phyloP scores from a whole-genome alignment of 2,797 vertebrate species.

The Cuniculus paca region DNA sequence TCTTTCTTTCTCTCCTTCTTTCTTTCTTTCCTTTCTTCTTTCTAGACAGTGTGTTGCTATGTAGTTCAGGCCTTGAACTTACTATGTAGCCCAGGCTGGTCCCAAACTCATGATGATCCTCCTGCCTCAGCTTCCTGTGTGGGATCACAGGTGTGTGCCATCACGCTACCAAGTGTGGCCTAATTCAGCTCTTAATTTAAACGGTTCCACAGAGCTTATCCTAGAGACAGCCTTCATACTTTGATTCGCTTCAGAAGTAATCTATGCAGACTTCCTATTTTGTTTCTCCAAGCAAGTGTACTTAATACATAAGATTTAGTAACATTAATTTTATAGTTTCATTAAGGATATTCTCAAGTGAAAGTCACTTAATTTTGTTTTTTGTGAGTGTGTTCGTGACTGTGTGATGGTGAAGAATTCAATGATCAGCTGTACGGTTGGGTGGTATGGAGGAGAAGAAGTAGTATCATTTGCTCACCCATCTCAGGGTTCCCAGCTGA shows the following conservation, averaged over 20 bases:
- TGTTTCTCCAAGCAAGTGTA: background rate
- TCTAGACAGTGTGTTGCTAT: background rate
- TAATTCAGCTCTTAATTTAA: background rate
- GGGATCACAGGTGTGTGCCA: background rate
- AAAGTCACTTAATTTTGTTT: background rate
- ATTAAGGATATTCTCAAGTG: background rate
- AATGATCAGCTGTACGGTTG: accelerated
- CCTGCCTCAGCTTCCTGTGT: background rate
- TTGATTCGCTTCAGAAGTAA: background rate
- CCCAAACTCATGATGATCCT: background rate
- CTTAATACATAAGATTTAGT: constrained; percentile 7
- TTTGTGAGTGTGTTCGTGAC: background rate
- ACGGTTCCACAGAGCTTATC: background rate
- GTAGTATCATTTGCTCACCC: too few relatives aligned
- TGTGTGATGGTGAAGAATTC: background rate
- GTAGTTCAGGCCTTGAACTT: background rate
- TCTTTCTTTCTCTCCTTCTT: background rate
- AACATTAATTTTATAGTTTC: constrained; percentile 22
- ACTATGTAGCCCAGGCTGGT: background rate
- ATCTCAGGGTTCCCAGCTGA: background rate
- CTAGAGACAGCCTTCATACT: background rate
- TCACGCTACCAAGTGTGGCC: background rate
- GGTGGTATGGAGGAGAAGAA: background rate
- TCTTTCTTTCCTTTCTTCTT: background rate
- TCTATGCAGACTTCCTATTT: background rate